A percentile compares a stretch with the other conserved stretches of the same genome.
Conservation (phyloP, 2,113 vertebrate species). For the Neolamprologus fasciatus region DNA sequence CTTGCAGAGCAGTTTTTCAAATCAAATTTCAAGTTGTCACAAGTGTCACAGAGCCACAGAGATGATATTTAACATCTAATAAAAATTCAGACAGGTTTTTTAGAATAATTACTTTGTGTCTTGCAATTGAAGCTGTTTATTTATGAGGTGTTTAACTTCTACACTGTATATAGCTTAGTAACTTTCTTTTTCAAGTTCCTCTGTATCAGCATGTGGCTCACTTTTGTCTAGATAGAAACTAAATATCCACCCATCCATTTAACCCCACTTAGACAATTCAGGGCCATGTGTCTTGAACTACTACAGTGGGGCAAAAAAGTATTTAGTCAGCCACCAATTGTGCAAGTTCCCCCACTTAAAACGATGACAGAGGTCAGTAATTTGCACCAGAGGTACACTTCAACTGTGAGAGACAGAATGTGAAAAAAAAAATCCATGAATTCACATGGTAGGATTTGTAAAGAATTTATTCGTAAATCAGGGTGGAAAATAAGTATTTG, state of each 20-base stretch:
- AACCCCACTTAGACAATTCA: neutral
- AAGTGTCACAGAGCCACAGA: neutral
- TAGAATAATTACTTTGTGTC: neutral
- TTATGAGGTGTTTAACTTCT: neutral
- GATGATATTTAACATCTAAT: neutral
- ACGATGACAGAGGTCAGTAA: no score
- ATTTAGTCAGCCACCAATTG: no score
- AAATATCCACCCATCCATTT: neutral
- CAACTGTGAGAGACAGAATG: no score
- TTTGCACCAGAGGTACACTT: no score
- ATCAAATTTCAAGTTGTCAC: neutral
- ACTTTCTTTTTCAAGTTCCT: neutral
- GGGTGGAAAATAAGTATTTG: no score
- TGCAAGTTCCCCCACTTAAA: no score
- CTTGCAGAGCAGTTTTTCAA: neutral
- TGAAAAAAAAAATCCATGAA: no score
- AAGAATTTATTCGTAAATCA: no score
- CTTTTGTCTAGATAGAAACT: neutral
- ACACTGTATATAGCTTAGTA: neutral
- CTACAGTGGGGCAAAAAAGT: no score
- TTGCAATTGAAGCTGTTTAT: neutral
- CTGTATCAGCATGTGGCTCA: neutral
- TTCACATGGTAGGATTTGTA: no score
- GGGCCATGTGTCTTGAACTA: neutral
- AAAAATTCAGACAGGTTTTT: neutral